These are phyloP conservation scores for Hephaestus fuliginosus DNA, from an alignment of 2,797 vertebrate species.

Conservation along the genomic window DNA sequence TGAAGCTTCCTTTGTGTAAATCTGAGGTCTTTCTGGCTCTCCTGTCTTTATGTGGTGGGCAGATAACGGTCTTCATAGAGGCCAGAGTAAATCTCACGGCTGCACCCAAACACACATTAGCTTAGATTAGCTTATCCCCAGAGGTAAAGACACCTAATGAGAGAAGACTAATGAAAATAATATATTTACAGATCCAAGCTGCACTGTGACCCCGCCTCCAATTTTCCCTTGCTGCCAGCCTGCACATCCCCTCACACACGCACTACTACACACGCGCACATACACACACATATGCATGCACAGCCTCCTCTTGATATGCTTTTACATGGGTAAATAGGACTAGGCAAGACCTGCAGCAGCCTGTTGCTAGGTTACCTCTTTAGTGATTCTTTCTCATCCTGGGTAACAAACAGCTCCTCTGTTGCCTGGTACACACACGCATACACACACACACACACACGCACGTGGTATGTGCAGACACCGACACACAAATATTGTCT, in stretches of 20 bases:
- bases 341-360: slow-evolving; percentile 77
- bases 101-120: slow-evolving; percentile 53
- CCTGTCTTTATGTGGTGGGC: slow-evolving; percentile 20
- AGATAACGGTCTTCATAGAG: slow-evolving; percentile 40
- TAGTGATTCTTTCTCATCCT: slow-evolving; percentile 81
- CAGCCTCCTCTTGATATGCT: slow-evolving; percentile 50
- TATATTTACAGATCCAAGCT: slow-evolving; percentile 63
- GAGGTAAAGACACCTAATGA: slow-evolving; percentile 58
- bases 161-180: slow-evolving; percentile 73
- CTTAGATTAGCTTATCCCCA: slow-evolving; percentile 45
- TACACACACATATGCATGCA: slow-evolving; percentile 7
- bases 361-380: slow-evolving; percentile 89
- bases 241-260: slow-evolving; percentile 5
- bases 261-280: slow-evolving; percentile 2
- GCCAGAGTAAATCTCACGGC: slow-evolving; percentile 13
- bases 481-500: slow-evolving; percentile 46
- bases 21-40: background rate
- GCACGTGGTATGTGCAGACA: slow-evolving; percentile 7
- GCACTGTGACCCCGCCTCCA: slow-evolving; percentile 44
- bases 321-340: slow-evolving; percentile 77
- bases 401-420: slow-evolving; percentile 82
- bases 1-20: slow-evolving; percentile 12
- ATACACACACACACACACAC: slow-evolving; percentile 21
- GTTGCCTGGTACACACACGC: slow-evolving; percentile 61
- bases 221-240: background rate